Base-by-base conservation (phyloP, 2,888 invertebrate genomes). In the Venusia cambrica region DNA sequence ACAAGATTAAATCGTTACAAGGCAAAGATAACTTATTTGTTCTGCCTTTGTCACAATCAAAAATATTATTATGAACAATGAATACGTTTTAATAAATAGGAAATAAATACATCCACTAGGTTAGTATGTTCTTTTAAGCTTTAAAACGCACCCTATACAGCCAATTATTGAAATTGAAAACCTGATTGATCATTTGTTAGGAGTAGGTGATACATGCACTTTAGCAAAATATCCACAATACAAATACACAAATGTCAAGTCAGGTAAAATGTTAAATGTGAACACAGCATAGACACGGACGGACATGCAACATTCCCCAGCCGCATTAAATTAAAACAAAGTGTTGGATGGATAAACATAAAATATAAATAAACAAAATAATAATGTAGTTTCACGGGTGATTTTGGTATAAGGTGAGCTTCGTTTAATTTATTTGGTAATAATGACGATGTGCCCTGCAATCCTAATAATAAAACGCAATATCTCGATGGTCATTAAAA, bases 251-350 rank as follows among this genome's bases (percentile, higher is more conserved):
- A 64, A 69, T 62, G 65, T 44, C 67, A 74, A 65, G 47, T 66
- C 68, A 68, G 57, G 48, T 42, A 47, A 24, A 55, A 48, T 40
- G 48, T 42, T 46, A 24, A 55, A 48, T 40, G 66, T 53, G 57
- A 59, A 57, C 56, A 71, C 62, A 63, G 62, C 49, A 59, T 58
- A 47, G 55, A 55, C 53, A 70, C 62, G 45, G 53, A 70, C 62
- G 45, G 58, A 54, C 85, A 85, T 85, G 85, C 85, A 78, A 73
- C 87, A 87, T 85, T 87, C 84, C 83, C 84, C 85, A 87, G 85
- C 85, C 84, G 84, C 84, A 74, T 60, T 69, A 78, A 80, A 73
- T 54, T 58, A 69, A 73, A 75, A 57, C 49, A 72, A 75, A 75
- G 73, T 84, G 78, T 77, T 73, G 79, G 77, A 85, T 85, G 85